Conservation (phyloP, 2,113 vertebrate species). For the Polypterus senegalus region DNA sequence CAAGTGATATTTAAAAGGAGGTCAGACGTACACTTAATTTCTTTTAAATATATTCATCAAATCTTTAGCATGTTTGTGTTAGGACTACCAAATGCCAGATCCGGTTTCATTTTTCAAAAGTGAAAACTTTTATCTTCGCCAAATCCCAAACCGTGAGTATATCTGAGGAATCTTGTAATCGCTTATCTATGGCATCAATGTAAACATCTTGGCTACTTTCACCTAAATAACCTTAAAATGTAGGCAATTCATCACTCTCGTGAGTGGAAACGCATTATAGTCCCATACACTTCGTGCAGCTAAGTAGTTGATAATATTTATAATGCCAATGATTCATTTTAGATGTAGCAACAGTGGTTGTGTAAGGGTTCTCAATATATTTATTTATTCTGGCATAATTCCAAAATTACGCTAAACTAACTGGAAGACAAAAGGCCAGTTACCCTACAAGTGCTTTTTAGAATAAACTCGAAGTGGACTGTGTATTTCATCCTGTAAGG, state of each 20-base stretch:
- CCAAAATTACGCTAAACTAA: too few species aligned
- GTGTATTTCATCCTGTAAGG: too few species aligned
- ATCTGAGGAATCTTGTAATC: constrained; percentile 13
- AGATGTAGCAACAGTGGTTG: neutral
- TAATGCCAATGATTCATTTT: constrained; percentile 5
- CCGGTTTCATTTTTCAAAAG: constrained; percentile 6
- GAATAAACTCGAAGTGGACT: too few species aligned
- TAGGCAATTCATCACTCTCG: constrained; percentile 1
- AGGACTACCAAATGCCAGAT: neutral
- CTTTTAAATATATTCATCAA: constrained; percentile 1
- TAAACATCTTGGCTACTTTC: constrained; percentile 23
- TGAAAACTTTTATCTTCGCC: neutral
- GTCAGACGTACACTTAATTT: neutral
- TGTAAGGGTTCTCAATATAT: too few species aligned
- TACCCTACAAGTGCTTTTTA: too few species aligned
- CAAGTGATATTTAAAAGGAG: neutral
- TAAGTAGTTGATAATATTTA: neutral
- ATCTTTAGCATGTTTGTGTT: neutral
- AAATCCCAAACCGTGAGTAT: neutral
- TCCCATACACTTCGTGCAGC: constrained; percentile 7
- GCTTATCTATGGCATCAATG: constrained; percentile 21
- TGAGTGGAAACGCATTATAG: neutral
- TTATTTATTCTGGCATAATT: too few species aligned
- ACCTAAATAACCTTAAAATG: constrained; percentile 16
- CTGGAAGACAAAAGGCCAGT: too few species aligned